phyloP scores from a whole-genome alignment of 2,888 invertebrate species.

The Lamellibrachia columna region DNA sequence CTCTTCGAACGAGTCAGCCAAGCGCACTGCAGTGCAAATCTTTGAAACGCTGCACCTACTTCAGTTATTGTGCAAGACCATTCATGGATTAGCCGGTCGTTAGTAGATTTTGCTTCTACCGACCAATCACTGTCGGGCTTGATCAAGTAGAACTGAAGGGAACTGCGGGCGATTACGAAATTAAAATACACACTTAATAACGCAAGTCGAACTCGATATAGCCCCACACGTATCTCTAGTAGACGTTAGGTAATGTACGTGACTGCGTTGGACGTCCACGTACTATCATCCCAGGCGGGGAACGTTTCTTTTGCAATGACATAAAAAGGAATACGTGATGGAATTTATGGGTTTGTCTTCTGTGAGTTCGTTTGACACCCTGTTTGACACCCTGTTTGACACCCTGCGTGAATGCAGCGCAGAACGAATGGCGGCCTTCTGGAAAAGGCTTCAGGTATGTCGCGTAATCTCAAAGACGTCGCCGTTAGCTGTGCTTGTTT shows the following conservation, averaged over 20 bases:
- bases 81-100: not conserved
- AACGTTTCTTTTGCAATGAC: not conserved
- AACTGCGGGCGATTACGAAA: not conserved
- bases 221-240: not conserved
- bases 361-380: not conserved
- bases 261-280: not conserved
- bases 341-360: not conserved
- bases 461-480: not conserved
- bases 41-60: not conserved
- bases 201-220: not conserved
- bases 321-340: not conserved
- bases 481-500: not conserved
- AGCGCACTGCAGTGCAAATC: constrained; percentile 12
- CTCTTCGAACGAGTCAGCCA: not conserved
- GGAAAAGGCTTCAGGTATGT: not conserved
- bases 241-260: not conserved
- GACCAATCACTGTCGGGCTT: not conserved
- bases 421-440: not conserved
- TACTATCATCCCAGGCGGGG: not conserved
- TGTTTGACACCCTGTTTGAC: not conserved
- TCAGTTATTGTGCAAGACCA: not conserved
- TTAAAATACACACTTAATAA: not conserved
- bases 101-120: not conserved
- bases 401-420: not conserved
- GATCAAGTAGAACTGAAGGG: not conserved